Base-by-base conservation (phyloP, 2,113 vertebrate species). In the Mesembrinibis cayennensis region DNA sequence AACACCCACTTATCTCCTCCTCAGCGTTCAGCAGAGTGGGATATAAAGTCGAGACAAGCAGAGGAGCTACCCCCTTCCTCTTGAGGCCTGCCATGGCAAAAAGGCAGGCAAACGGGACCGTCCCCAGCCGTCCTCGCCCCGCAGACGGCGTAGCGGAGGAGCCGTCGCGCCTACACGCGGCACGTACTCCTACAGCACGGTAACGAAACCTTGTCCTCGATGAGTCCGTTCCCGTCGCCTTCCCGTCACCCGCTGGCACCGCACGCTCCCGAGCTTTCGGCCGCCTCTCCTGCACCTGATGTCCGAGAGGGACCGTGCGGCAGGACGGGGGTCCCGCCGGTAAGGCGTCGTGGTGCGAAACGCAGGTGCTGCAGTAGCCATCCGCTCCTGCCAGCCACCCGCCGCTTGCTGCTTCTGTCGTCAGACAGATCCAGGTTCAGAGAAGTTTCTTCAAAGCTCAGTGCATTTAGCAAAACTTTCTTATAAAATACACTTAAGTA, bases 321-420 rank as follows among this genome's bases (percentile, higher is more conserved):
- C 98, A 94, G 97, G 98, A 96, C 36, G 3, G 26, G 45, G 55
- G 77, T 95, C 96, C 96, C 92, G 97, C 98, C 96, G 15, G 2
- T 99, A 99, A 99, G 99, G 99, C 99, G 96, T 98, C 8, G 15
- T 87, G 98, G 98, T 98, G 98, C 90, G 91, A 83, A 97, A 94
- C 1, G 85, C 83, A 94, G 94, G 53, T 95, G 29, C 74, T 47
- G 74, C 32, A 23, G 89, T 11, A 69, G 62, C 36, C 2, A 32
- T 23, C 49, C 36, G 87, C 61, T 55, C 50, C 66, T 29, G 62
- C 27, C 8, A 44, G 79, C 69, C 36, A 27, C 69, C 63, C 67
- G 56, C 78, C n/a, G 38, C 90, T 66, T 45, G 40, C 82, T 23
- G 20, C 56, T 85, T 23, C 87, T 44, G 34, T 11, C 38, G 56